Evolutionary conservation across 2,797 vertebrate genomes (phyloP), one percentile per base, ranked within the genome.

Genomic region (Cercopithecus hamlyni): DNA sequence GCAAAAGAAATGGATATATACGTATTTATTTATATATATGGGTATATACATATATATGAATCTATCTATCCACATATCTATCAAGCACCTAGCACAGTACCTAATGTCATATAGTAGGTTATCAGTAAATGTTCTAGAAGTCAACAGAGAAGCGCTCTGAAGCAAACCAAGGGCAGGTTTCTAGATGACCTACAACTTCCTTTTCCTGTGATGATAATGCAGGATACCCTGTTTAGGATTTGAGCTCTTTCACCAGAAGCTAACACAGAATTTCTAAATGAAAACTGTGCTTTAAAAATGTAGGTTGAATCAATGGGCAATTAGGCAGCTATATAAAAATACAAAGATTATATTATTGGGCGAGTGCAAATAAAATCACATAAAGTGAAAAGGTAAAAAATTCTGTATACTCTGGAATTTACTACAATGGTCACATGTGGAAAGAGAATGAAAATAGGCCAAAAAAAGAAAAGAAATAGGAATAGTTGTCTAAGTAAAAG

Each of bases 381-480:
- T 80, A 36, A 86, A 80, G 27, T 87, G 52, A 92, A 94, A 94
- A 33, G 39, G 3, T 36, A n/a, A 84, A 84, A 93, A 64, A 48
- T 12, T 61, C 12, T 45, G 19, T 48, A 36, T 72, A 89, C 30
- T 85, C 61, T 55, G 33, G 24, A 58, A 94, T 92, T 79, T 48
- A 86, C 52, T 67, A 39, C n/a, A 79, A 33, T 61, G 30, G 1
- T 86, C 39, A 15, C n/a, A 30, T 77, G 27, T 67, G 36, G 45
- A 92, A 96, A 94, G 39, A 93, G 61, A 73, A 81, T 50, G 70
- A 92, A 92, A 70, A 94, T 10, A 58, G 22, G 20, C 67, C 30
- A 79, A 92, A 79, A 61, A 92, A 79, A 48, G 90, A 87, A 67
- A 52, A 52, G 7, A 20, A 27, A 88, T 22, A 58, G 24, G 90